Base-by-base conservation (phyloP, 2,797 vertebrate species). In the Cercopithecus mitis region DNA sequence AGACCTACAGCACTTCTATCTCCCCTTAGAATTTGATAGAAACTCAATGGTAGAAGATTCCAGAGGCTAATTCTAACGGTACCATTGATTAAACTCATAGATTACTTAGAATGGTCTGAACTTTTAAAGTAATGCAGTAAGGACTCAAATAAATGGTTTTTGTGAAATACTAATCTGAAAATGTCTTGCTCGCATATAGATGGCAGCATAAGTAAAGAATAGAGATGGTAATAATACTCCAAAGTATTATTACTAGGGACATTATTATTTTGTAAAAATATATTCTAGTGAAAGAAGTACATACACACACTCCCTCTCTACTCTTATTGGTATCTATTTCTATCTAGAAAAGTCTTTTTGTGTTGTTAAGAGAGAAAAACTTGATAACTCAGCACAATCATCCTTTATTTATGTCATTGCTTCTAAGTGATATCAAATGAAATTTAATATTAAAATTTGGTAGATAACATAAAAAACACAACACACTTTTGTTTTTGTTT, bases 91-190 rank as follows among this genome's bases (percentile, higher is more conserved):
- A 92, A 70, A 14, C 43, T 36, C 61, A 70, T 43, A 25, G 15
- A 73, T 67, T 79, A 39, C 80, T 91, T 87, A 88, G 33, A 88
- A 80, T 13, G 58, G 22, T 52, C 67, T 88, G 77, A 77, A 96
- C 94, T 52, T 61, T 30, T 93, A 43, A 80, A 77, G 30, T 45
- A 61, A 55, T 91, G 12, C 64, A 82, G 67, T 61, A 61, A 45
- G n/a, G 27, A 55, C 45, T 89, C 39, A 87, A 90, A 93, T 81
- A 77, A 89, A 91, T 52, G 25, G 39, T 83, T 20, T 87, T 83
- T 88, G 41, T 92, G 45, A 94, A 95, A 87, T 33, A 70, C 11
- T 57, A 75, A 94, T 86, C 45, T 77, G 82, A 97, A 83, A 93
- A 61, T 81, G 50, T 72, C 73, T 91, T 94, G 36, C 33, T 36